Base-by-base conservation (phyloP, 2,888 invertebrate genomes). In the Dryomyza anilis region DNA sequence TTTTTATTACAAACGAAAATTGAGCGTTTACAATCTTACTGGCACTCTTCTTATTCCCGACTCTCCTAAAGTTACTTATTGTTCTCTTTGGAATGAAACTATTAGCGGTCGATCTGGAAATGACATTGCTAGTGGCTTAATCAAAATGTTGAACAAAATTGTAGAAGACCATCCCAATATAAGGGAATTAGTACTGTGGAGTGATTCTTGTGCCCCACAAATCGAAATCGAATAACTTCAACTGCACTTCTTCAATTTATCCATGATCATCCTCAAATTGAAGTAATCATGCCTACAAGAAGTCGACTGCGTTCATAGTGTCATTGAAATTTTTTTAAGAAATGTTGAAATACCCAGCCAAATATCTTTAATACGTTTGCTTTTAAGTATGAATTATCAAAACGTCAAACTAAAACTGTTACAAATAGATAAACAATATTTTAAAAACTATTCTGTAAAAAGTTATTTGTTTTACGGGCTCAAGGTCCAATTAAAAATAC, bases 1-100 rank as follows among this genome's bases (percentile, higher is more conserved):
- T 29, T 64, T 58, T 43, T 57, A 39, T 53, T 62, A 62, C 21
- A 62, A 53, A 53, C 29, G 52, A 52, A 64, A 62, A 33, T 19
- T 62, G n/a, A 23, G 16, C 27, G 52, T 58, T 12, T 48, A 33
- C 29, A 57, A 58, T 43, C 23, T 64, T 2, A 52, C 58, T 58
- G 57, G 21, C n/a, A 29, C 29, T n/a, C n/a, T 43, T 45, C 43
- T 43, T 43, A 23, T 36, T 30, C n/a, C 21, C 23, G 14, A 30
- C 39, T 5, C 16, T 10, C n/a, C 46, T 6, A 48, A 65, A 48
- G 12, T 29, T 12, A 63, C 56, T 8, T 63, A 56, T 43, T 56
- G 63, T 25, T 39, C 63, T 25, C n/a, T 48, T 16, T 63, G 30
- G 30, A 45, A 45, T 56, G 56, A 48, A 14, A 30, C 21, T 14